phyloP scores from a whole-genome alignment of 2,797 vertebrate genomes.

The Lagodon rhomboides region DNA sequence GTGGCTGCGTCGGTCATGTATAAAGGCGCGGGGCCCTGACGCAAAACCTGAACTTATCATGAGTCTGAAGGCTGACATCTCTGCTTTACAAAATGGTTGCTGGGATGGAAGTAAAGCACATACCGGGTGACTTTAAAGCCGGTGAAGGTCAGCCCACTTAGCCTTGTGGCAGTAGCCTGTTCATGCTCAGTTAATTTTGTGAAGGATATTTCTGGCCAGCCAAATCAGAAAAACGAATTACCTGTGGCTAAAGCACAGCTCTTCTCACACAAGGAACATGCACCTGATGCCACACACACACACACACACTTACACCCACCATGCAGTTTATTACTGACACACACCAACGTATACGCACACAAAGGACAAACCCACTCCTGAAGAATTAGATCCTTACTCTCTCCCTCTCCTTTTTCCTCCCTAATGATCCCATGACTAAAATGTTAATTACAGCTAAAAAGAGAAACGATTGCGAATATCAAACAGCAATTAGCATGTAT shows the following conservation, averaged over 20 bases:
- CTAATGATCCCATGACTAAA: constrained; percentile 79
- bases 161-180: constrained; percentile 27
- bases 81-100: constrained; percentile 13
- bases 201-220: constrained; percentile 43
- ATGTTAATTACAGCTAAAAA: constrained; percentile 84
- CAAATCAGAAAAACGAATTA: constrained; percentile 54
- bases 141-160: constrained; percentile 43
- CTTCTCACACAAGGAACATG: constrained; percentile 10
- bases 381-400: constrained; percentile 48
- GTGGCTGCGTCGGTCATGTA: not conserved
- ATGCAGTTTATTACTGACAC: not conserved
- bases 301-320: not conserved
- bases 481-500: constrained; percentile 85
- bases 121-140: constrained; percentile 45
- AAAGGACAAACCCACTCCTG: constrained; percentile 30
- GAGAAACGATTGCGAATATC: constrained; percentile 83
- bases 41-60: not conserved
- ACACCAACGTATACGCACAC: constrained; percentile 4
- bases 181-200: constrained; percentile 55
- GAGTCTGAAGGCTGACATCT: not conserved
- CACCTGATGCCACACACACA: constrained; percentile 23
- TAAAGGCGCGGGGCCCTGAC: not conserved
- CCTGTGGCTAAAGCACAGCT: constrained; percentile 21
- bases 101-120: constrained; percentile 25
- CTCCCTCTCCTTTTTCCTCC: constrained; percentile 28